phyloP scores from a whole-genome alignment of 2,113 vertebrate genomes.

The Acinonyx jubatus region DNA sequence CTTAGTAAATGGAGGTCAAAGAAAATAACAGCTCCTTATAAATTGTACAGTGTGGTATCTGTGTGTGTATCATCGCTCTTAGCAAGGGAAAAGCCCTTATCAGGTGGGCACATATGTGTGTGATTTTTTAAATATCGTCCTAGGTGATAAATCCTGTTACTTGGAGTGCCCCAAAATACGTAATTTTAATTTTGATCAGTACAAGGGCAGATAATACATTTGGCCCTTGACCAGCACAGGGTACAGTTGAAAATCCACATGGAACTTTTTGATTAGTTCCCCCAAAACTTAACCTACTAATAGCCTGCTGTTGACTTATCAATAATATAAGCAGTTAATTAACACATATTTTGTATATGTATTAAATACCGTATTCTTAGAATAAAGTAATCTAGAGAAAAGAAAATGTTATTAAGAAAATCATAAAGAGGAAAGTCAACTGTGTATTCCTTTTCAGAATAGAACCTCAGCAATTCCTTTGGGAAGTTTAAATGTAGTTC shows the following conservation, averaged over 20 bases:
- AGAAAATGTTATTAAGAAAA: neutral
- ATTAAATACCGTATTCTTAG: neutral
- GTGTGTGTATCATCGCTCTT: neutral
- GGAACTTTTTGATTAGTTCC: neutral
- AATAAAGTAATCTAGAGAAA: neutral
- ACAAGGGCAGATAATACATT: neutral
- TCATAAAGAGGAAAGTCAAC: neutral
- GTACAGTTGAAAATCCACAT: neutral
- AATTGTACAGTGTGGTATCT: neutral
- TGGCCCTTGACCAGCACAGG: neutral
- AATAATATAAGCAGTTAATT: neutral
- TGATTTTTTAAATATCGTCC: neutral
- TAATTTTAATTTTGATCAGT: conserved; percentile 21
- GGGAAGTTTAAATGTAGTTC: neutral
- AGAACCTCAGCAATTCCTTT: neutral
- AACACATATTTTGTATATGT: neutral
- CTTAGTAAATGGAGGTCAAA: neutral
- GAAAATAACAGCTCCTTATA: neutral
- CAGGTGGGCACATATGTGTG: neutral
- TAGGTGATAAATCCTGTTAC: neutral
- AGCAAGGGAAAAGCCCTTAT: neutral
- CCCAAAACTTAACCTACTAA: neutral
- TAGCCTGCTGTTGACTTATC: neutral
- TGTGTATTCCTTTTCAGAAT: neutral
- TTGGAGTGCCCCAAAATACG: neutral